phyloP scores from a whole-genome alignment of 2,888 invertebrate species.

The Emmelina monodactyla region DNA sequence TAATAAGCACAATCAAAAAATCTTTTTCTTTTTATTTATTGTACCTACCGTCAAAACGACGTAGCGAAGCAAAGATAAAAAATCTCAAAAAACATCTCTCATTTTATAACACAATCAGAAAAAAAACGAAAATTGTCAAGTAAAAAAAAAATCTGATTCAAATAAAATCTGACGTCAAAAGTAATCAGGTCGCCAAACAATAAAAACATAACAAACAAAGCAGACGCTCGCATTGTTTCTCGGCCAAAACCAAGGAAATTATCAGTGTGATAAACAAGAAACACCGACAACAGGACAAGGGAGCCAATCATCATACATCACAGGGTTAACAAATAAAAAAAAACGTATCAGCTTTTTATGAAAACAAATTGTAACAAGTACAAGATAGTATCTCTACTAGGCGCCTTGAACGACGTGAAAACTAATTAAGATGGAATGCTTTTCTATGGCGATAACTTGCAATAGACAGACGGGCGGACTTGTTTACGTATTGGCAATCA shows the following conservation, averaged over 20 bases:
- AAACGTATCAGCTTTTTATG: constrained; percentile 39
- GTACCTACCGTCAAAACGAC: no score
- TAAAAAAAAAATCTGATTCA: background rate
- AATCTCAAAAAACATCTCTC: no score
- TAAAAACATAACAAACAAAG: constrained; percentile 53
- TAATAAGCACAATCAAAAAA: no score
- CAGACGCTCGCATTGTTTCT: constrained; percentile 49
- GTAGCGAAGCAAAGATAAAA: no score
- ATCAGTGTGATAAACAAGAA: constrained; percentile 62
- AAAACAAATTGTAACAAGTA: constrained; percentile 63
- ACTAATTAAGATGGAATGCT: constrained; percentile 65
- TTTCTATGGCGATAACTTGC: constrained; percentile 61
- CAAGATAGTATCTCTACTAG: constrained; percentile 58
- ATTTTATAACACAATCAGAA: no score
- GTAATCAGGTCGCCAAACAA: no score
- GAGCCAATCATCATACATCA: constrained; percentile 66
- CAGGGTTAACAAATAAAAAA: constrained; percentile 19
- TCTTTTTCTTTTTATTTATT: no score
- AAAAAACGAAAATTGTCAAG: background rate
- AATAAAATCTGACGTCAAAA: background rate
- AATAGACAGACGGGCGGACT: constrained; percentile 45
- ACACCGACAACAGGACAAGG: constrained; percentile 50
- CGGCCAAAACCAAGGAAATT: constrained; percentile 45
- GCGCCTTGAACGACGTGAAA: constrained; percentile 63
- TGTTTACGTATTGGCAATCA: constrained; percentile 60